Base-by-base conservation (phyloP, 2,113 vertebrate species). In the Cinclus mexicanus region DNA sequence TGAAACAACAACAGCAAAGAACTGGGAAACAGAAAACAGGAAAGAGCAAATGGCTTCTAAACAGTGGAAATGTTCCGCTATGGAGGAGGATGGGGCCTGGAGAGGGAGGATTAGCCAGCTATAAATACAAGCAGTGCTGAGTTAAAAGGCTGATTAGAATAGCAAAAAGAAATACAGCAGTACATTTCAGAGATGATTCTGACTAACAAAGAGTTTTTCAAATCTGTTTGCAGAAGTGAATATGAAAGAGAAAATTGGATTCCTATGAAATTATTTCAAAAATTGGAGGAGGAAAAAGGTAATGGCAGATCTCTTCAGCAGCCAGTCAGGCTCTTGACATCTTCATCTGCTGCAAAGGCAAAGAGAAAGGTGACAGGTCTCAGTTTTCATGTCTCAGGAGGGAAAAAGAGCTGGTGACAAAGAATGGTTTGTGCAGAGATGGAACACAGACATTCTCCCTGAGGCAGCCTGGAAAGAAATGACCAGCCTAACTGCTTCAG, bases 71-170 rank as follows among this genome's bases (percentile, higher is more conserved):
- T 60, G 60, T 91, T 94, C 90, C 14, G 53, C 90, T 89, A 33
- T 69, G 85, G 84, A 93, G 91, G 93, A 93, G 95, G 91, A 75
- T 74, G 83, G 82, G 72, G 92, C 72, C 92, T 93, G 80, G 35
- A 93, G 53, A 90, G 92, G 95, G 91, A 96, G 92, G 94, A 97
- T 93, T 89, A 93, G 75, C 57, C 82, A 65, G 90, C 96, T 96
- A 96, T 95, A 96, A 97, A 96, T 96, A 97, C 93, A 95, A 96
- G 95, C 96, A 89, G 76, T 50, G 11, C 63, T 39, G 93, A 97
- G 88, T 93, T 97, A 97, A 96, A 93, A 92, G 92, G 65, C 94
- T 96, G 95, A 97, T 97, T 96, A 97, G 94, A 95, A 89, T 82
- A 84, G 97, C 90, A 90, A 86, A 96, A 97, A 95, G 97, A 95